phyloP scores from a whole-genome alignment of 2,797 vertebrate species.

The Myotis pilosus region DNA sequence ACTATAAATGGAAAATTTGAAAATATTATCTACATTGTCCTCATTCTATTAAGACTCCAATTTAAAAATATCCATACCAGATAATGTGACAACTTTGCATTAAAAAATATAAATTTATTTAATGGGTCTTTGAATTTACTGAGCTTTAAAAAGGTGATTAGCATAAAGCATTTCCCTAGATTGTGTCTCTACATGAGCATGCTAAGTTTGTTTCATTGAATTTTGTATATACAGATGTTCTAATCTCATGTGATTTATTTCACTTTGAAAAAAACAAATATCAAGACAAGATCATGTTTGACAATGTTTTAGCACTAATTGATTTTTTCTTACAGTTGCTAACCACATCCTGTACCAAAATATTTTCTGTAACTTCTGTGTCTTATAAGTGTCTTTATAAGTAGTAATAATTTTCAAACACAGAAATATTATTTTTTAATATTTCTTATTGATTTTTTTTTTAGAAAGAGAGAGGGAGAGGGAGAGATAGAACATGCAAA shows the following conservation, averaged over 20 bases:
- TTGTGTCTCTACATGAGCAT: background rate
- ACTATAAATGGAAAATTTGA: background rate
- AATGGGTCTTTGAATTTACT: background rate
- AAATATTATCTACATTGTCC: background rate
- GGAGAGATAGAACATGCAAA: too few species aligned
- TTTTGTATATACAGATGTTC: background rate
- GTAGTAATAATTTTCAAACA: background rate
- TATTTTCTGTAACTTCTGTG: background rate
- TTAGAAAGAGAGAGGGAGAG: too few species aligned
- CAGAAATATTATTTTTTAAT: background rate
- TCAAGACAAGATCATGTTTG: background rate
- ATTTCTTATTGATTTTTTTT: too few species aligned
- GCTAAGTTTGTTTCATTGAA: background rate
- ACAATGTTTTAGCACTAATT: background rate
- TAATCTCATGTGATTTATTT: background rate
- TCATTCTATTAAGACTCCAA: background rate
- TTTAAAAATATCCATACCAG: background rate
- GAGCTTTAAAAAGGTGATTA: background rate
- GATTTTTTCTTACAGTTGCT: background rate
- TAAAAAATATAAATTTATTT: conserved; percentile 5
- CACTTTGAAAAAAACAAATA: background rate
- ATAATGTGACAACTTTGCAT: background rate
- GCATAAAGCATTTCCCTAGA: background rate
- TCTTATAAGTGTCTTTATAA: background rate
- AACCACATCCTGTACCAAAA: conserved; percentile 35